phyloP scores from a whole-genome alignment of 2,113 vertebrate species.

The Pseudorectes ferrugineus region DNA sequence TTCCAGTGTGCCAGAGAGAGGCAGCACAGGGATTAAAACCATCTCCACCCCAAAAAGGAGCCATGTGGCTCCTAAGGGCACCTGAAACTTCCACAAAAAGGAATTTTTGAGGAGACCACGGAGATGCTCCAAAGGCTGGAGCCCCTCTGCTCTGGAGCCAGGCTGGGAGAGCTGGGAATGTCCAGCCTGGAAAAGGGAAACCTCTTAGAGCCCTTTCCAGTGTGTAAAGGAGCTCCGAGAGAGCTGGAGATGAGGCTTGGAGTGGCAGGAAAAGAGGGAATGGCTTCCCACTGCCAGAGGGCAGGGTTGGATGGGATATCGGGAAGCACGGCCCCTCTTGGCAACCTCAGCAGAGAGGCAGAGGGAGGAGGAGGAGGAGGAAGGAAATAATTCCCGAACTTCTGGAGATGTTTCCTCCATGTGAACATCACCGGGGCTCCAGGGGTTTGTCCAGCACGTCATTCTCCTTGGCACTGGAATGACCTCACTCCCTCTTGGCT shows the following conservation, averaged over 20 bases:
- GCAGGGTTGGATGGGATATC: too few species aligned
- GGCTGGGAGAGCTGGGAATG: neutral
- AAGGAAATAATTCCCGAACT: neutral
- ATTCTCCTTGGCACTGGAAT: neutral
- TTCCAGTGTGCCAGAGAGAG: neutral
- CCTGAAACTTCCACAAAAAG: neutral
- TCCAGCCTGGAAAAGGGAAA: neutral
- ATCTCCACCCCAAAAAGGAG: neutral
- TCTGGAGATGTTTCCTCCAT: neutral
- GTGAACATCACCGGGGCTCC: neutral
- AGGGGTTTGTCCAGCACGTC: neutral
- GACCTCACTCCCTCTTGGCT: neutral
- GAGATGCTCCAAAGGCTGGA: neutral
- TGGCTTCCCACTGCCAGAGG: neutral
- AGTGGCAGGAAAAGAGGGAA: neutral
- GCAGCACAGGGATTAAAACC: neutral
- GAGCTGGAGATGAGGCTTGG: neutral
- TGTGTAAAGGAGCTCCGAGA: accelerated
- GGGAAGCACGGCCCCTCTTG: neutral
- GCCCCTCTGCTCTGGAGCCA: neutral
- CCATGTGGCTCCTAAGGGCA: neutral
- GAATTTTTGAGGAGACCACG: neutral
- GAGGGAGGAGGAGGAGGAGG: neutral
- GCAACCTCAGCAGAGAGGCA: neutral
- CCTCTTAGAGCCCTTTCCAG: neutral